phyloP scores from a whole-genome alignment of 1,140 invertebrate genomes.

The Oryzaephilus surinamensis region DNA sequence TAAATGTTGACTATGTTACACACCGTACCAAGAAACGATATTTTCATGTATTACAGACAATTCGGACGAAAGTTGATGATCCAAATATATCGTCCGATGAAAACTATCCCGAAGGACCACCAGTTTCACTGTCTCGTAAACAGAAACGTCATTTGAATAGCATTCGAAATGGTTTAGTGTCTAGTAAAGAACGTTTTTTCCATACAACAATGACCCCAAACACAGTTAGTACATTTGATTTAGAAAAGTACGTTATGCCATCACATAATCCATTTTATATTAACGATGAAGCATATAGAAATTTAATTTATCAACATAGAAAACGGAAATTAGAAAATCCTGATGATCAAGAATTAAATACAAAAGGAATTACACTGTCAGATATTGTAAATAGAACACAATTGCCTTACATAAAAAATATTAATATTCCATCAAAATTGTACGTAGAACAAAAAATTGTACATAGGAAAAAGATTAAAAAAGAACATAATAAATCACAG shows the following conservation, averaged over 20 bases:
- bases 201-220: constrained; percentile 39
- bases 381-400: constrained; percentile 32
- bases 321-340: constrained; percentile 45
- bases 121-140: constrained; percentile 40
- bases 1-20: constrained; percentile 20
- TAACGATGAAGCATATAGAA: constrained; percentile 57
- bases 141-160: constrained; percentile 38
- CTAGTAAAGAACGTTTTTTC: too few relatives aligned
- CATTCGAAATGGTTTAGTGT: constrained; percentile 36
- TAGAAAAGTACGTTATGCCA: constrained; percentile 34
- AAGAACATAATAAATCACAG: constrained; percentile 8
- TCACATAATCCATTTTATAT: constrained; percentile 39
- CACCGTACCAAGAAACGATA: constrained; percentile 40
- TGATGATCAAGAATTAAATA: constrained; percentile 24
- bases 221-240: constrained; percentile 37
- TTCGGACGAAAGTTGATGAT: constrained; percentile 45
- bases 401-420: constrained; percentile 36
- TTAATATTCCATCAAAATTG: constrained; percentile 22
- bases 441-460: constrained; percentile 2
- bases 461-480: constrained; percentile 11
- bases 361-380: constrained; percentile 24
- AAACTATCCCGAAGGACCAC: constrained; percentile 54
- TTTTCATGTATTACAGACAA: constrained; percentile 43
- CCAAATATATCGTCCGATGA: constrained; percentile 58
- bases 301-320: constrained; percentile 55